These are phyloP conservation scores for Sander lucioperca DNA, from an alignment of 2,113 vertebrate species.

Conservation along the genomic window DNA sequence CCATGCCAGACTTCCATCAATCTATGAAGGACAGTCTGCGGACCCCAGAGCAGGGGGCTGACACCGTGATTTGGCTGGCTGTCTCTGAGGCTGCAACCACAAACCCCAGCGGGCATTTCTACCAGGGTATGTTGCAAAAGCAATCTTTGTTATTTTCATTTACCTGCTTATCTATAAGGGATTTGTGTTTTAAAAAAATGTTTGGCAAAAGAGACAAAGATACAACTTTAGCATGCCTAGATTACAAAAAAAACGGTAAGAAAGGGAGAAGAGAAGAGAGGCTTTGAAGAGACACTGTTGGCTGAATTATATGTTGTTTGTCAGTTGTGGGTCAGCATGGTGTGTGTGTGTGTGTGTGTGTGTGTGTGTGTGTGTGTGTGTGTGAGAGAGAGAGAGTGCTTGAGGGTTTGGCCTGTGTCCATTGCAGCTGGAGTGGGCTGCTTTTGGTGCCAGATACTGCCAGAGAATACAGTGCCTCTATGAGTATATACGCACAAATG, in stretches of 20 bases:
- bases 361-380: conserved; percentile 24
- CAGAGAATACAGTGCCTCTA: conserved; percentile 63
- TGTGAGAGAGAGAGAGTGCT: conserved; percentile 32
- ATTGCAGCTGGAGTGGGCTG: conserved; percentile 77
- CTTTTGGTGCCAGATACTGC: conserved; percentile 80
- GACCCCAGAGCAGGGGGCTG: conserved; percentile 84
- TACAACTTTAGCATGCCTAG: background rate
- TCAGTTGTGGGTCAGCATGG: conserved; percentile 17
- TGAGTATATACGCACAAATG: conserved; percentile 8
- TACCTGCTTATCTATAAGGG: background rate
- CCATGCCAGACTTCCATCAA: conserved; percentile 86
- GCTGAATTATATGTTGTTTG: conserved; percentile 33
- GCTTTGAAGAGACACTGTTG: background rate
- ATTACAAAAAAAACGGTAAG: background rate
- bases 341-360: conserved; percentile 14
- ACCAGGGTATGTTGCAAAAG: conserved; percentile 75
- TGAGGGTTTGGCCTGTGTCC: conserved; percentile 64
- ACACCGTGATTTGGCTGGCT: conserved; percentile 85
- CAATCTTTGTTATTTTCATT: background rate
- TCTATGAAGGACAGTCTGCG: conserved; percentile 86
- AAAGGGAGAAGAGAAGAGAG: background rate
- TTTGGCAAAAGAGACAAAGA: background rate
- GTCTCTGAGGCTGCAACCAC: conserved; percentile 76
- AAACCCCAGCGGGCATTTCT: conserved; percentile 83
- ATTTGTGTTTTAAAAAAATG: background rate